These are phyloP conservation scores for Miniopterus natalensis DNA, from an alignment of 2,113 vertebrate species.

Conservation along the genomic window DNA sequence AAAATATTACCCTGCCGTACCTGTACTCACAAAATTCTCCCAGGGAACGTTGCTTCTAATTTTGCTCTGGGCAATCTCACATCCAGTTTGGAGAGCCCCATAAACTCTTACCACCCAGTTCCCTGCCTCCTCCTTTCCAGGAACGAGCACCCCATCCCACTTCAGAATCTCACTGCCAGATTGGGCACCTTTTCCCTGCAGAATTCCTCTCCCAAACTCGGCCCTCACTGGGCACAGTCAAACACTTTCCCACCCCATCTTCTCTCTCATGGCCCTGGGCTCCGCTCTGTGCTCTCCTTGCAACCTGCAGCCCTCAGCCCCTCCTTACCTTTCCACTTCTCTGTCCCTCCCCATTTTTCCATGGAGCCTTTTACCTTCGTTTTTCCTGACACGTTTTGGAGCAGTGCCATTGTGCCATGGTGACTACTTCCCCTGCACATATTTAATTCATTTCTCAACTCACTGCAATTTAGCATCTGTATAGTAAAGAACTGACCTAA, in stretches of 20 bases:
- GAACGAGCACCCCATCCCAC: background rate
- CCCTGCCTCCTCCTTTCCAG: background rate
- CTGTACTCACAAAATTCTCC: background rate
- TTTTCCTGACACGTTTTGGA: background rate
- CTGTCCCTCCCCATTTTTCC: background rate
- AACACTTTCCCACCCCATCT: background rate
- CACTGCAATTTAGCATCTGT: background rate
- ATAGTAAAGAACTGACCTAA: background rate
- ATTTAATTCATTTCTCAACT: background rate
- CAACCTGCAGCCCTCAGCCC: background rate
- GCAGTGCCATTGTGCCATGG: background rate
- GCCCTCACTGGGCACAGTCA: background rate
- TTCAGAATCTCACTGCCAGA: background rate
- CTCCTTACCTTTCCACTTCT: background rate
- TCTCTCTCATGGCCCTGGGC: background rate
- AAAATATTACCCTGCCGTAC: background rate
- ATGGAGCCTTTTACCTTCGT: background rate
- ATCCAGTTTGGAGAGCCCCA: background rate
- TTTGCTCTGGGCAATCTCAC: background rate
- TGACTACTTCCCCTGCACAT: background rate
- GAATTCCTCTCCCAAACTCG: background rate
- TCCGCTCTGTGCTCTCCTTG: background rate
- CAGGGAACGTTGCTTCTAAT: background rate
- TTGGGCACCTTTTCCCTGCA: background rate
- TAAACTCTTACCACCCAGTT: background rate